Evolutionary conservation across 2,113 vertebrate genomes (phyloP).

Genomic region (Xenopus tropicalis): UCB_Xtro_10.0 CM004443.2:191890501-191891000

Average conservation of each 20-base stretch:
- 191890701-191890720: not conserved
- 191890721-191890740: not conserved
- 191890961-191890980: not conserved
- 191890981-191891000: not conserved
- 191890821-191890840: not conserved
- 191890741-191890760: not conserved
- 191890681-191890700: not conserved
- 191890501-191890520: too few species aligned
- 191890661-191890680: not conserved
- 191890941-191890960: too few species aligned
- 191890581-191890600: too few species aligned
- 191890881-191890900: not conserved
- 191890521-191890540: too few species aligned
- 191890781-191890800: not conserved
- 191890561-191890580: not conserved
- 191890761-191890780: not conserved
- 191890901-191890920: not conserved
- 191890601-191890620: not conserved
- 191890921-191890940: not conserved
- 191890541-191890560: not conserved
- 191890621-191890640: constrained; percentile 10
- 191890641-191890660: not conserved
- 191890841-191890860: not conserved
- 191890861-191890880: too few species aligned
- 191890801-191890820: constrained; percentile 9